Base-by-base conservation (phyloP, 2,888 invertebrate species). In the Apodemia hepburni region DNA sequence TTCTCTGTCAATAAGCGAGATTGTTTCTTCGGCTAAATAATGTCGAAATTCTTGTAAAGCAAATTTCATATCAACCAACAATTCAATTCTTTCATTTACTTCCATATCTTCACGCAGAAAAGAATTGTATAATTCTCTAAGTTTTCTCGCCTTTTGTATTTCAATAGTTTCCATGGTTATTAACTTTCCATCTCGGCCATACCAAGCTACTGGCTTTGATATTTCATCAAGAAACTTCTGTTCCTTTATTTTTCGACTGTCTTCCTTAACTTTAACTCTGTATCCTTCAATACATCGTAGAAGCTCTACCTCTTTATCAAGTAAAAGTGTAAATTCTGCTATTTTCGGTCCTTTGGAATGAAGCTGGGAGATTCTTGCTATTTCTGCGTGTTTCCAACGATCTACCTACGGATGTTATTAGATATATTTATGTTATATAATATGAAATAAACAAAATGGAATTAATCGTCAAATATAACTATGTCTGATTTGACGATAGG, bases 161-260 rank as follows among this genome's bases (percentile, higher is more conserved):
- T 95, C 95, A 61, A 96, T 78, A 0, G 97, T 96, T 71, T 97
- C 96, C 95, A 98, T 95, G 69, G 95, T 93, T 18, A 97, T 93
- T 45, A 93, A 78, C 65, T 88, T 92, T 22, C 95, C 95, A 74
- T 95, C 95, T 71, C 94, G 94, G 42, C 95, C 95, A 66, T 93
- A 93, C 96, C 97, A 97, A 64, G 94, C 93, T 54, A 96, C 92
- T 0, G 98, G 96, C 69, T 93, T 92, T 4, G 95, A 94, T 75
- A 96, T 93, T 71, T 93, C 92, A 68, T 94, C 93, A 57, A 97
- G 87, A 74, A 96, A 93, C 66, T 92, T 89, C 59, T 93, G 88
- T 61, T 94, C 92, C 69, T 92, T 93, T 63, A 92, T 92, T 68
- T 94, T 93, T 68, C 92, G 87, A 73, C 92, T 86, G 64, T 94